These are phyloP conservation scores for Corvus moneduloides DNA, from an alignment of 2,113 vertebrate genomes.

Conservation along the genomic window DNA sequence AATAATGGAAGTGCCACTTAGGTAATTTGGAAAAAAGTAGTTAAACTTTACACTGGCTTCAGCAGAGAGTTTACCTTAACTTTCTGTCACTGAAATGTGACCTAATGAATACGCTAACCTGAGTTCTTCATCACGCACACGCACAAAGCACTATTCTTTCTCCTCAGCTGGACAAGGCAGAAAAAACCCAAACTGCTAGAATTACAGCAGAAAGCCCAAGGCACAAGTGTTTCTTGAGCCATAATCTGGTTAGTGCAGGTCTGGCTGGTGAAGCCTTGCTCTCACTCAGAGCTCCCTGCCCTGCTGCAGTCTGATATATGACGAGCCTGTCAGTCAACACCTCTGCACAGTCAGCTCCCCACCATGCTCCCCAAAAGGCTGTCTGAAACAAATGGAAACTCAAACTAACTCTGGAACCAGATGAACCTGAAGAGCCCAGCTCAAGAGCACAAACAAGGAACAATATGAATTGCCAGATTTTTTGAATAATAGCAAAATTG, in stretches of 20 bases:
- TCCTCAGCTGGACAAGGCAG: background rate
- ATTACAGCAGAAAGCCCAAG: background rate
- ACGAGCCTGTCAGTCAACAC: background rate
- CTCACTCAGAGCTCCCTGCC: background rate
- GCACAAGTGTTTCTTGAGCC: background rate
- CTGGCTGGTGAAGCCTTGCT: background rate
- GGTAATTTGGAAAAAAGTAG: background rate
- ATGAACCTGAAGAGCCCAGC: background rate
- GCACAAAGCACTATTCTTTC: background rate
- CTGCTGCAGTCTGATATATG: background rate
- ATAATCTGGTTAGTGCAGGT: too few species aligned
- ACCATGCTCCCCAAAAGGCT: background rate
- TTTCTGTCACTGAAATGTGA: background rate
- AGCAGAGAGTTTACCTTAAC: background rate
- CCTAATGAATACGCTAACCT: background rate
- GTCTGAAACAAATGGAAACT: background rate
- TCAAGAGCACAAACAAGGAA: background rate
- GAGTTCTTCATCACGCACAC: background rate
- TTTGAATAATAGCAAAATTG: conserved; percentile 14
- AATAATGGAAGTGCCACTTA: background rate
- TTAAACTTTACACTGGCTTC: background rate
- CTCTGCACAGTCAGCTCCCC: background rate
- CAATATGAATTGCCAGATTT: background rate
- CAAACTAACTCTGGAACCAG: background rate
- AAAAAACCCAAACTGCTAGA: background rate